phyloP scores from a whole-genome alignment of 23 tunicate genomes.

The Trididemnum miniatum region DNA sequence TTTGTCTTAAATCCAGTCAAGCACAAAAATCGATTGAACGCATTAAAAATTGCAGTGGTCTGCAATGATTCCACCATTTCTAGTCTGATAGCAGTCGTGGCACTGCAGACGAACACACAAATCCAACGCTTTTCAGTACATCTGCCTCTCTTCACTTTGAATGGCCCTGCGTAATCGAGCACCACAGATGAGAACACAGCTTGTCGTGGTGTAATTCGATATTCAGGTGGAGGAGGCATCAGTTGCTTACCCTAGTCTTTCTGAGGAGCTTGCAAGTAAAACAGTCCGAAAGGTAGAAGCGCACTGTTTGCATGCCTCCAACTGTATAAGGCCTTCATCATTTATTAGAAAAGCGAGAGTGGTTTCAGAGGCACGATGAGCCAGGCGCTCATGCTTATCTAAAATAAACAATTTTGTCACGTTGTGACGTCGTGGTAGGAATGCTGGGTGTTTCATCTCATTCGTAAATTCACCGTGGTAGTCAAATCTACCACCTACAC shows the following conservation, averaged over 20 bases:
- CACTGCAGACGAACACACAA: not conserved
- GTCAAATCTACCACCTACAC: not conserved
- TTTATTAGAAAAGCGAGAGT: not conserved
- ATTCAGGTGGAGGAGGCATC: not conserved
- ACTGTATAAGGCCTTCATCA: not conserved
- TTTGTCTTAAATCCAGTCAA: too few species aligned
- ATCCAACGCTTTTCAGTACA: not conserved
- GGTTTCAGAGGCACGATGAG: not conserved
- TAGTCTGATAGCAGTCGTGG: not conserved
- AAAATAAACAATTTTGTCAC: slow-evolving; percentile 1
- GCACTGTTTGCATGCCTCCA: slow-evolving; percentile 8
- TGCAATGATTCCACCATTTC: not conserved
- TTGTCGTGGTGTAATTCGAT: not conserved
- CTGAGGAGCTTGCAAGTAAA: not conserved
- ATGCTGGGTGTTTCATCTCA: not conserved
- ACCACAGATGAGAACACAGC: not conserved
- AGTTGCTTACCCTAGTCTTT: slow-evolving; percentile 1
- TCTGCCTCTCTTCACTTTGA: slow-evolving; percentile 14
- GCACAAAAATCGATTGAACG: not conserved
- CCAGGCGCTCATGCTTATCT: not conserved
- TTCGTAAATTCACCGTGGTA: not conserved
- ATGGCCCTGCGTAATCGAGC: slow-evolving; percentile 5
- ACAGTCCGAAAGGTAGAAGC: not conserved
- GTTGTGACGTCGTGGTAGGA: not conserved
- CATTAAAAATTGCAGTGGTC: not conserved